Evolutionary conservation across 2,797 vertebrate genomes (phyloP).

Genomic region (Sorex maritimensis): DNA sequence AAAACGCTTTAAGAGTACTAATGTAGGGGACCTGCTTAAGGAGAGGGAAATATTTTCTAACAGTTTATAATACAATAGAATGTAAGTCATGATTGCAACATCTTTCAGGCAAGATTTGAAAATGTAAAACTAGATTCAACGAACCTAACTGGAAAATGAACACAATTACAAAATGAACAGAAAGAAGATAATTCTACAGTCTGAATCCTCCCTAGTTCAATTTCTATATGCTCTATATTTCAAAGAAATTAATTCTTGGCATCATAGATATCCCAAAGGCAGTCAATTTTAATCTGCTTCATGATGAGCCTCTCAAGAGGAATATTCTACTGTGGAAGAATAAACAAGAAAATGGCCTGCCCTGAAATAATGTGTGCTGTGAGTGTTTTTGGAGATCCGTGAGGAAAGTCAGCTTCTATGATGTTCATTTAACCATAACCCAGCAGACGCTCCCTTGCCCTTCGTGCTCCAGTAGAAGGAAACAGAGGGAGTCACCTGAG

Average conservation of each 20-base stretch:
- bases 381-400: constrained; percentile 13
- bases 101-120: constrained; percentile 74
- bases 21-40: neutral
- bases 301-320: constrained; percentile 34
- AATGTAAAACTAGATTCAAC: constrained; percentile 57
- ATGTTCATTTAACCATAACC: constrained; percentile 29
- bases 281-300: constrained; percentile 67
- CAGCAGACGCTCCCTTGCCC: neutral
- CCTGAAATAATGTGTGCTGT: neutral
- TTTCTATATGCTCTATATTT: constrained; percentile 41
- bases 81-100: neutral
- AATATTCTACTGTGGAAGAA: neutral
- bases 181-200: neutral
- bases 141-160: constrained; percentile 48
- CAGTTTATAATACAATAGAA: neutral
- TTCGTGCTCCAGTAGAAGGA: neutral
- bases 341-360: neutral
- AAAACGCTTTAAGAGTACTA: neutral
- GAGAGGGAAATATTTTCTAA: constrained; percentile 27
- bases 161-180: constrained; percentile 30
- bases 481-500: neutral
- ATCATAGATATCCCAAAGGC: constrained; percentile 21
- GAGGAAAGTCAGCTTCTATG: neutral
- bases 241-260: constrained; percentile 45
- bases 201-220: constrained; percentile 47